Base-by-base conservation (phyloP, 2,113 vertebrate genomes). In the Daphoenositta chrysoptera region DNA sequence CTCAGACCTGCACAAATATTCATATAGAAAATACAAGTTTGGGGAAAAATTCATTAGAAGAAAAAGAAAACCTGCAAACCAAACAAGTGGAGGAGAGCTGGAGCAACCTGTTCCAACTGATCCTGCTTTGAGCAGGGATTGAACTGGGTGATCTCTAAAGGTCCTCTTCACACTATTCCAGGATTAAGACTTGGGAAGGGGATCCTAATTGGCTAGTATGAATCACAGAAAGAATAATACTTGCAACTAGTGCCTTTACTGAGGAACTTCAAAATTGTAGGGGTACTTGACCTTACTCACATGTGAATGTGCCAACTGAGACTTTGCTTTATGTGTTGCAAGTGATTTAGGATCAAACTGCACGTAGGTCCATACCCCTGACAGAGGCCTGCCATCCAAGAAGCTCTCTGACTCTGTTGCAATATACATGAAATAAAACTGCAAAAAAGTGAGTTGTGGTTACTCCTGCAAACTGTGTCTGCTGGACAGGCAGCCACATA, bases 241-340 rank as follows among this genome's bases (percentile, higher is more conserved):
- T 70, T 78, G 27, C 12, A 91, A 87, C 31, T 48, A 28, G 27
- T 7, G 5, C 35, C 39, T 73, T 81, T 54, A 87, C 31, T 50
- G 39, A 77, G 5, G 16, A 24, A 60, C 31, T 40, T 63, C 1
- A 4, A 63, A 93, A 50, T 0, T 39, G 26, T 10, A 73, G 66
- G 9, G 28, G 28, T 42, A 58, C 48, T 61, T 80, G 82, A 76
- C 53, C 58, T 94, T 61, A 56, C 6, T 66, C 1, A 0, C 7
- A 21, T 0, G 1, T 4, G 7, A 73, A 35, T 1, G 3, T 31
- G 30, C 50, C 57, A 70, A 69, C 6, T 35, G 51, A 77, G 58
- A 56, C 28, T 27, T 51, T 21, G 28, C 27, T 77, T 66, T 58
- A 13, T 0, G 1, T 2, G 19, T 33, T 63, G 42, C 30, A 79